These are phyloP conservation scores for Mellilla xanthometata DNA, from an alignment of 2,888 invertebrate genomes.

Conservation along the genomic window DNA sequence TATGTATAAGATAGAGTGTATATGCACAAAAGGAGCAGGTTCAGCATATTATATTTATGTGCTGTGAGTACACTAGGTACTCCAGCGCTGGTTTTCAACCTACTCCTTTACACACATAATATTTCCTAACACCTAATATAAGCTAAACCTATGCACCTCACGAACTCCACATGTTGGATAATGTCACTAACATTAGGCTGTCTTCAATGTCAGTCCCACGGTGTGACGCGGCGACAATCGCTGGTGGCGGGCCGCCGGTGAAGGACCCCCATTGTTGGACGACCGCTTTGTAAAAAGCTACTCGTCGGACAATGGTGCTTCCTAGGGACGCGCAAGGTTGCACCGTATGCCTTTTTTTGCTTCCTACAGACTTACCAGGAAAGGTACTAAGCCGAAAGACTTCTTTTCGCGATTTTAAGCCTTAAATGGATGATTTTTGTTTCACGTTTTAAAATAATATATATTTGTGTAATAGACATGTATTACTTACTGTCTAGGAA, in stretches of 20 bases:
- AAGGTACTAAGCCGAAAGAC: too few species aligned
- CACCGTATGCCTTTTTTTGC: conserved; percentile 31
- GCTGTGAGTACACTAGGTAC: too few species aligned
- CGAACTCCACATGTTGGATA: conserved; percentile 13
- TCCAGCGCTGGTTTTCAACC: too few species aligned
- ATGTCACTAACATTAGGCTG: conserved; percentile 18
- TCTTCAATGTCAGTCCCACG: conserved; percentile 72
- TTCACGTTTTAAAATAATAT: too few species aligned
- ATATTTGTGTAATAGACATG: too few species aligned
- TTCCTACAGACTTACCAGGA: too few species aligned
- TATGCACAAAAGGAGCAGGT: too few species aligned
- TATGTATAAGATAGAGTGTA: too few species aligned
- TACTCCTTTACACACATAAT: background rate
- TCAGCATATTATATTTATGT: too few species aligned
- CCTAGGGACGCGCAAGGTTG: conserved; percentile 39
- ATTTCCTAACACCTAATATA: conserved; percentile 6
- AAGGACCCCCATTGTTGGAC: conserved; percentile 52
- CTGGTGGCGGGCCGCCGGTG: conserved; percentile 26
- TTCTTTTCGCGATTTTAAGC: too few species aligned
- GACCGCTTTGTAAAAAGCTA: conserved; percentile 2
- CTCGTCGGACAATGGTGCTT: conserved; percentile 46
- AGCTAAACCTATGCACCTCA: conserved; percentile 15
- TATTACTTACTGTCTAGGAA: too few species aligned
- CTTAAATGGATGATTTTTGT: too few species aligned
- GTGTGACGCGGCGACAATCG: conserved; percentile 48